phyloP scores from a whole-genome alignment of 92 coral and sea anemone species.

The Chrysogorgia sp. region DNA sequence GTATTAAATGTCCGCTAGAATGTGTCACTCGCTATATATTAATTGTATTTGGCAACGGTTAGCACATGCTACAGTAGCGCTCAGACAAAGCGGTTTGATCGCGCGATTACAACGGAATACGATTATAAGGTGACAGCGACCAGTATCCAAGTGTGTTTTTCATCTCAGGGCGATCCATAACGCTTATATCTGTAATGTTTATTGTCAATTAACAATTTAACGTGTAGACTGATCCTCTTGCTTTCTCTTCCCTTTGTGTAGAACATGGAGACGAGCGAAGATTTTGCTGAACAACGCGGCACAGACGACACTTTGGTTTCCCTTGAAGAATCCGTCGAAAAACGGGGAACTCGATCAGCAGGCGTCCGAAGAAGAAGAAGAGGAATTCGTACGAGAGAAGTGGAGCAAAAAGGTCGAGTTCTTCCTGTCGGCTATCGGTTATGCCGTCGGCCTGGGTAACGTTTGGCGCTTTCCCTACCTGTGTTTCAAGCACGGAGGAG shows the following conservation, averaged over 20 bases:
- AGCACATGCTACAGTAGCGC: no score
- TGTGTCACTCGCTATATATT: not conserved
- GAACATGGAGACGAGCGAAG: not conserved
- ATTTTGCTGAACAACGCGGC: not conserved
- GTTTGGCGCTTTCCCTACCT: constrained; percentile 98
- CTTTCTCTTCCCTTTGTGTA: not conserved
- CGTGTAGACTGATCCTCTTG: not conserved
- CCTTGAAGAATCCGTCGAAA: constrained; percentile 3
- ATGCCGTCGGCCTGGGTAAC: constrained; percentile 97
- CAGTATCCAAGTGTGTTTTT: no score
- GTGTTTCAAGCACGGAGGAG: constrained; percentile 96
- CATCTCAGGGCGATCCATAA: no score
- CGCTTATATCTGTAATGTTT: not conserved
- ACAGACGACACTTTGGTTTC: not conserved
- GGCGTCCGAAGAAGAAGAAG: constrained; percentile 60
- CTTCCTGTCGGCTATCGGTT: constrained; percentile 92
- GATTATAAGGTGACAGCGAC: not conserved
- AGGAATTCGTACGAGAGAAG: constrained; percentile 82
- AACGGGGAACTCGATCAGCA: constrained; percentile 35
- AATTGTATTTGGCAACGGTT: no score
- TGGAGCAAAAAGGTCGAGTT: constrained; percentile 97
- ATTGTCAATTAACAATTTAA: not conserved
- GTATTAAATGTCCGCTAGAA: not conserved
- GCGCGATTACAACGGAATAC: not conserved
- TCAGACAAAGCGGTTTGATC: not conserved